Base-by-base conservation (phyloP, 2,797 vertebrate species). In the Labroides dimidiatus region DNA sequence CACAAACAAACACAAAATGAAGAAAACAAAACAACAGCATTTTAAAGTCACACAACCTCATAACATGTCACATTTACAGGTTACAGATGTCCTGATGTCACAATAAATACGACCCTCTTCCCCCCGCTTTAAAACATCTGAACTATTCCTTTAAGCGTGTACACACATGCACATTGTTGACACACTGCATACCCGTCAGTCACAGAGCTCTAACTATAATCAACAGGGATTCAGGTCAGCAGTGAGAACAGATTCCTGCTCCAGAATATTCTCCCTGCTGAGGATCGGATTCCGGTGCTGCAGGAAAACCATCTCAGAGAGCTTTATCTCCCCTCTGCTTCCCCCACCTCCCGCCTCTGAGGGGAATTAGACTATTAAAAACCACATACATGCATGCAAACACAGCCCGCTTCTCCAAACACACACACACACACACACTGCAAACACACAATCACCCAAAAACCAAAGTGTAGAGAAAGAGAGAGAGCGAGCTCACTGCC, bases 351-450 rank as follows among this genome's bases (percentile, higher is more conserved):
- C 60, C 58, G 48, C 69, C 55, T 75, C 75, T 54, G 53, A 65
- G 50, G 71, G 70, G 70, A 82, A 78, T 60, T 15, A 57, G 64
- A 64, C 52, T 80, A 75, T 80, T 84, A 71, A 65, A 73, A 80
- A 80, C 47, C 65, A 78, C 72, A 77, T 67, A 72, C 61, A 75
- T 24, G 41, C 73, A 61, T 6, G 16, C 43, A 69, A 43, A 27
- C 53, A 55, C 49, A 30, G 2, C 44, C 9, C 20, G n/a, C 10
- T 20, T 20, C 45, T 19, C 12, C 44, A 23, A 11, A 4, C n/a
- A n/a, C n/a, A n/a, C n/a, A 13, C 57, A 76, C 21, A 42, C 72
- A 72, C 41, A 64, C 44, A 66, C 53, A 21, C 1, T 33, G 8
- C 30, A 33, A 33, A 33, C 44, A 37, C 44, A 17, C 48, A 58